A percentile compares a stretch with the other conserved stretches of the same genome.
Conservation (phyloP, 1,140 invertebrate species). For the Whitmania pigra region DNA sequence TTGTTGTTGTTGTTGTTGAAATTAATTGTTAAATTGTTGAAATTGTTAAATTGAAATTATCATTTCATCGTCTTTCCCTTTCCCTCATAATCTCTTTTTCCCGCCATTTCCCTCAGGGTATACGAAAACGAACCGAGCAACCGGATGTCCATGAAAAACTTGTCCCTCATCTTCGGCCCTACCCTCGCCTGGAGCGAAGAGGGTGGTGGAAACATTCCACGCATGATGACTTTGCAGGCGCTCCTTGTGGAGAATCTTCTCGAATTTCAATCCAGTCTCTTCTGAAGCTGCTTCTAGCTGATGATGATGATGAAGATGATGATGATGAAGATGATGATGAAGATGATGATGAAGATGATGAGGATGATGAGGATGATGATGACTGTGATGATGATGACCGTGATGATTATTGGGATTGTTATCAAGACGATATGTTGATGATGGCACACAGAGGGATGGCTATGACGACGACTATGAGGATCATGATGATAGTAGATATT, state of each 20-base stretch:
- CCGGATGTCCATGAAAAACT: neutral
- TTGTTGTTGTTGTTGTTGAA: neutral
- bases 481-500: neutral
- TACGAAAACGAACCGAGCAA: neutral
- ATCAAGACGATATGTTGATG: too few relatives aligned
- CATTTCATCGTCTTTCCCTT: neutral
- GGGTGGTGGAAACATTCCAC: neutral
- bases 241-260: too few relatives aligned
- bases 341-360: neutral
- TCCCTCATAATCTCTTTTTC: neutral
- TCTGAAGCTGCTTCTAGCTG: neutral
- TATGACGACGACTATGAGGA: neutral
- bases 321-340: constrained; percentile 1
- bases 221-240: neutral
- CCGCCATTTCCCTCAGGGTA: neutral
- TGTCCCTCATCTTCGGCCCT: neutral
- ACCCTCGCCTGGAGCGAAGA: constrained; percentile 2
- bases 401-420: too few relatives aligned
- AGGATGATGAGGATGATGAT: neutral
- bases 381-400: neutral
- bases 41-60: neutral
- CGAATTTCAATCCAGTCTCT: too few relatives aligned
- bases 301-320: neutral
- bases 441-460: neutral
- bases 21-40: neutral